Conservation (phyloP, 2,113 vertebrate genomes). For the Tricholaema leucomelas region DNA sequence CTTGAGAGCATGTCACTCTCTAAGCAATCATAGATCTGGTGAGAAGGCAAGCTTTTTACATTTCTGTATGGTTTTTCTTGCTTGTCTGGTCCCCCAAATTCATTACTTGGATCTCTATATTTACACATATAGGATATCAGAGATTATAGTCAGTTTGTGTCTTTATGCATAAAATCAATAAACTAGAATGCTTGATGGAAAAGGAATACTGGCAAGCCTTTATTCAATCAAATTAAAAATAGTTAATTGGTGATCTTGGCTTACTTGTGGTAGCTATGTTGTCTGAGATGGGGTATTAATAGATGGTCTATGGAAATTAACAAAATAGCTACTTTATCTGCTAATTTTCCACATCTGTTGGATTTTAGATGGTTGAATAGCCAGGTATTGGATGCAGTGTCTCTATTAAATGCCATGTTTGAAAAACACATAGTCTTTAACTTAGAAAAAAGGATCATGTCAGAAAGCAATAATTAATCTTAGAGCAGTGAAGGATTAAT, state of each 20-base stretch:
- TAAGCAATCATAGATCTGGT: neutral
- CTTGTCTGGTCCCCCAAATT: neutral
- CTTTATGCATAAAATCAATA: neutral
- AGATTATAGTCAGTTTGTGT: neutral
- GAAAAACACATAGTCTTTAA: neutral
- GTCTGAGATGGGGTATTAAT: neutral
- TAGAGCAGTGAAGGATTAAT: neutral
- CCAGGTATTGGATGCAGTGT: neutral
- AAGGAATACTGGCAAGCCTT: neutral
- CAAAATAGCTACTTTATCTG: neutral
- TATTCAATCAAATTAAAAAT: neutral
- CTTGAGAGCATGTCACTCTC: neutral
- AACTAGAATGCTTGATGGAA: neutral
- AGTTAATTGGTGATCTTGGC: neutral
- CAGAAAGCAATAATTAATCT: neutral
- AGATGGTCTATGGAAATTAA: neutral
- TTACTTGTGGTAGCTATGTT: neutral
- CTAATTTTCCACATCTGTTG: neutral
- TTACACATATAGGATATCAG: neutral
- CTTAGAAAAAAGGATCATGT: neutral
- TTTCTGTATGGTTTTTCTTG: neutral
- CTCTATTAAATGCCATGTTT: neutral
- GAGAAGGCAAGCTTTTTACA: neutral
- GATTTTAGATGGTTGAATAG: neutral
- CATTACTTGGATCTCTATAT: neutral